phyloP scores from a whole-genome alignment of 2,113 vertebrate genomes.

The Eulemur macaco region DNA sequence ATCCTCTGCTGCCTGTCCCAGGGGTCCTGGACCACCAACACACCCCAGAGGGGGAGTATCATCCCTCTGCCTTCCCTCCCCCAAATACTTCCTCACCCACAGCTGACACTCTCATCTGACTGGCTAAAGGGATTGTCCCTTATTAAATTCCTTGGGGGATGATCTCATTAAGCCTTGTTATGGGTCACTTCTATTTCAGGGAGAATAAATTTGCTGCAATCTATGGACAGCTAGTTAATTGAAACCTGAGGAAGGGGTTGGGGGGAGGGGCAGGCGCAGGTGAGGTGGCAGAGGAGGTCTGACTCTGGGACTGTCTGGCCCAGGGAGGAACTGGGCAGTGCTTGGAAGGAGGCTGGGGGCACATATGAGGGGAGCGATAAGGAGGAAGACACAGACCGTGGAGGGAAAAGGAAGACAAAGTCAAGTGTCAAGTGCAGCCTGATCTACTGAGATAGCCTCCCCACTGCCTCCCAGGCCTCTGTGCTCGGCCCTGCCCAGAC shows the following conservation, averaged over 20 bases:
- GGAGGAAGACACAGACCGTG: neutral
- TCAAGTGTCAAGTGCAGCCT: neutral
- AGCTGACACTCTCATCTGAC: conserved; percentile 30
- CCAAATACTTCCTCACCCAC: neutral
- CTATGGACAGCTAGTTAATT: conserved; percentile 63
- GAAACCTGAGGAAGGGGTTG: conserved; percentile 40
- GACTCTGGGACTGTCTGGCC: neutral
- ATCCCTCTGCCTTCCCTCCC: neutral
- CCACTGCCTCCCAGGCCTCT: neutral
- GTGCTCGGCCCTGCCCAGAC: neutral
- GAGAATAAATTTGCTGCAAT: conserved; percentile 69
- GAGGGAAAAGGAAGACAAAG: neutral
- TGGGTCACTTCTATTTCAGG: conserved; percentile 79
- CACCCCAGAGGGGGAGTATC: neutral
- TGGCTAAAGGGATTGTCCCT: conserved; percentile 65
- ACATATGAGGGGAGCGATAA: neutral
- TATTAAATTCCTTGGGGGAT: conserved; percentile 74
- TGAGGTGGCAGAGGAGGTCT: neutral
- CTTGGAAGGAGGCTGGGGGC: neutral
- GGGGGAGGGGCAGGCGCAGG: neutral
- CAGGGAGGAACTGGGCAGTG: neutral
- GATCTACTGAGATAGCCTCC: conserved; percentile 1
- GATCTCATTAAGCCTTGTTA: conserved; percentile 77
- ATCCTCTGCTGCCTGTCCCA: neutral
- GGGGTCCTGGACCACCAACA: neutral